Evolutionary conservation across 2,113 vertebrate species (phyloP), one percentile per base, ranked within the genome.

Genomic region (Prionailurus bengalensis): DNA sequence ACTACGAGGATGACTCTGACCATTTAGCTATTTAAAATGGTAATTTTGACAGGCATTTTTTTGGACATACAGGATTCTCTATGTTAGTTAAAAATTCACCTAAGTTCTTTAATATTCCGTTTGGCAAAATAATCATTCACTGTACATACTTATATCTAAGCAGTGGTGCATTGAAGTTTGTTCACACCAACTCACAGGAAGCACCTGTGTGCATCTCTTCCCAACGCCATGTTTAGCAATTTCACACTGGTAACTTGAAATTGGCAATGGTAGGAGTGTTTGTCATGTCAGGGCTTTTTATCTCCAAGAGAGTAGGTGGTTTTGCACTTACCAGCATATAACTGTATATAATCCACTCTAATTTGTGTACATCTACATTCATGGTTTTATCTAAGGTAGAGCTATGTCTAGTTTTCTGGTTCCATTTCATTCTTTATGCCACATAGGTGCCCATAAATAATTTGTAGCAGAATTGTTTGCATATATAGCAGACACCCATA

Each of bases 31-130:
- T 55, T 94, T 16, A 76, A 74, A 80, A 19, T 66, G 15, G 25
- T 48, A 33, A 94, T 87, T 89, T 87, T 95, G 55, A 51, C 11
- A 5, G 92, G 42, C 9, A 1, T 86, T 78, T 86, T 86, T 94
- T 85, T 92, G 31, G 10, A 21, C 66, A 8, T 45, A 9, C 33
- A 70, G 12, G 3, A 19, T 68, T 68, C 66, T 85, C 3, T 86
- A 10, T 36, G 27, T n/a, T 91, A 91, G 27, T n/a, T 91, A 91
- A 79, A 42, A 65, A 31, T 55, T 21, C 16, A 23, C 12, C 5
- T 33, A 88, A 19, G 36, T n/a, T 84, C 2, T 53, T 93, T 86
- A 61, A 5, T 66, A 61, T 51, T 86, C 2, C 42, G 21, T 16
- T 23, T 85, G 27, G 14, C 74, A 70, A 79, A 91, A 87, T 58